A percentile compares a stretch with the other conserved stretches of the same genome.
These are phyloP conservation scores for Silvanus unidentatus DNA, from an alignment of 2,888 invertebrate genomes.

Conservation along the genomic window DNA sequence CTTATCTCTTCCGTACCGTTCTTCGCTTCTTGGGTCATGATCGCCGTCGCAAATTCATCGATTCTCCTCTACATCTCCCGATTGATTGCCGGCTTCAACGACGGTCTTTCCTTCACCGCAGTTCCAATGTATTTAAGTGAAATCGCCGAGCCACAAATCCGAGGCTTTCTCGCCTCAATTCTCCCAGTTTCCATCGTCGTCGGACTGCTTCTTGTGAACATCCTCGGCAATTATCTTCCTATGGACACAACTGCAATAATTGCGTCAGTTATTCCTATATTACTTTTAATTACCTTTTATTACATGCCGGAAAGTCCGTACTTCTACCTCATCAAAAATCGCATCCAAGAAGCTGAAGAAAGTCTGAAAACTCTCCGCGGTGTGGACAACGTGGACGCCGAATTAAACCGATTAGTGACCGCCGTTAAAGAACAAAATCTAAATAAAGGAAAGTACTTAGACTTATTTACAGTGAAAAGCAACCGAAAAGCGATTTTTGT, in stretches of 20 bases:
- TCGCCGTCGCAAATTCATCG: constrained; percentile 54
- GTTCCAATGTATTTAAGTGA: constrained; percentile 58
- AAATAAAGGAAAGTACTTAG: constrained; percentile 50
- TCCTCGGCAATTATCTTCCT: constrained; percentile 46
- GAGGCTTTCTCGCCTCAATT: constrained; percentile 54
- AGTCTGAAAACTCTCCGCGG: constrained; percentile 49
- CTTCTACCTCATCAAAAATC: constrained; percentile 42
- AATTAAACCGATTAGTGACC: constrained; percentile 32
- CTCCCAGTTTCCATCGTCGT: constrained; percentile 53
- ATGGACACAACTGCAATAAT: constrained; percentile 50
- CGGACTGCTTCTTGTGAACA: constrained; percentile 51
- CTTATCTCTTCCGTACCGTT: constrained; percentile 58
- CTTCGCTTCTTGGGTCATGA: constrained; percentile 58
- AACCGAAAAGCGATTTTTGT: constrained; percentile 60
- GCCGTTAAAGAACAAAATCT: constrained; percentile 42
- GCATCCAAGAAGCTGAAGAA: constrained; percentile 46
- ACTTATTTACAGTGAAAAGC: constrained; percentile 51
- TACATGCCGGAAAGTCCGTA: constrained; percentile 59
- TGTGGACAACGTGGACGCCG: constrained; percentile 46
- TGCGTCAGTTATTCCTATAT: constrained; percentile 45
- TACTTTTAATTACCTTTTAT: constrained; percentile 46
- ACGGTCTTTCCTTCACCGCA: constrained; percentile 41
- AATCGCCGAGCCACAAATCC: constrained; percentile 53
- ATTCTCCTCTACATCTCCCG: constrained; percentile 50
- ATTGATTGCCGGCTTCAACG: constrained; percentile 58